Base-by-base conservation (phyloP, 2,888 invertebrate species). In the Dolomedes plantarius region DNA sequence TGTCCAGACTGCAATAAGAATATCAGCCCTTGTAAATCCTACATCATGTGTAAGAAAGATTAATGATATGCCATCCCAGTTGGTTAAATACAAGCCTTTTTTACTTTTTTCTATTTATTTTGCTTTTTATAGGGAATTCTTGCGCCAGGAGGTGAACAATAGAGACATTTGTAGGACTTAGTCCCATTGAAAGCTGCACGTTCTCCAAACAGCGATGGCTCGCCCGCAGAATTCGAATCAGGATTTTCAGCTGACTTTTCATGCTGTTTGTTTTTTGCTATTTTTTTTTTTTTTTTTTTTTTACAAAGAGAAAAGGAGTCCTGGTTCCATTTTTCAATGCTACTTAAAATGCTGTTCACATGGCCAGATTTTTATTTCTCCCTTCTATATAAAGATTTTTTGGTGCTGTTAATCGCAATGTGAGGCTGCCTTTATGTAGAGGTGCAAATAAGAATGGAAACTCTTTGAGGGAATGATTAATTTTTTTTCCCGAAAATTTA, bases 131-230 rank as follows among this genome's bases (percentile, higher is more conserved):
- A 23, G 16, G 6, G 2, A 23, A 39, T 32, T 72, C 78, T 78
- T 46, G 3, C 7, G 39, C 36, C 74, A 69, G 74, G 32, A 69
- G 62, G 69, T 32, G 68, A 81, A 81, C 81, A 81, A 81, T 81
- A 81, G 81, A 81, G 75, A 81, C 75, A 81, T 81, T 81, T 81
- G 81, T 75, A 75, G 32, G 81, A 81, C 69, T 81, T 28, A 67
- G 56, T 69, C 41, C 23, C 56, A 50, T 75, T 81, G 69, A 69
- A 68, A 39, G 27, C 7, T 39, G 28, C 81, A 81, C 81, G 81
- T 81, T 81, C 75, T 27, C 31, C 69, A 81, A 81, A 81, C 75
- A 75, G 56, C 68, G 39, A 19, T 27, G 41, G 56, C 29, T 62
- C 81, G 67, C 41, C 16, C 27, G 6, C 36, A 41, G 81, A 75